Evolutionary conservation across 2,888 invertebrate genomes (phyloP).

Genomic region (Acanthococcus lagerstroemiae): DNA sequence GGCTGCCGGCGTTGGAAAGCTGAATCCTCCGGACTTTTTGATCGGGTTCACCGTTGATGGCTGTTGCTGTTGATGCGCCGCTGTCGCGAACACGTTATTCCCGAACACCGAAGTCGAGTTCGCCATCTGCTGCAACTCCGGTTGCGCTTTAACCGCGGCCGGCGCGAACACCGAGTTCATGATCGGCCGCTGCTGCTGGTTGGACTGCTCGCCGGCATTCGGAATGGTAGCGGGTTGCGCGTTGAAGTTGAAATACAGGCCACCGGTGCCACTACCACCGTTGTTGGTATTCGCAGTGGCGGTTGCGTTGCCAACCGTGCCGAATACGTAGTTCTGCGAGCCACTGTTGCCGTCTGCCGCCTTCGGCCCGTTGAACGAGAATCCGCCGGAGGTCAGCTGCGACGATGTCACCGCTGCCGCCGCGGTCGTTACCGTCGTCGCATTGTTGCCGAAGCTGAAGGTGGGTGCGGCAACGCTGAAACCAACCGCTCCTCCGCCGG

Average conservation of each 20-base stretch:
- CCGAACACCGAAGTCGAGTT: neutral
- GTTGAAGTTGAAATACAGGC: no score
- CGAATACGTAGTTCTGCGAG: slow-evolving; percentile 8
- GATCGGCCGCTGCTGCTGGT: neutral
- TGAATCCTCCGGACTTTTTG: slow-evolving; percentile 19
- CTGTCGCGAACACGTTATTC: slow-evolving; percentile 1
- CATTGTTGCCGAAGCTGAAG: neutral
- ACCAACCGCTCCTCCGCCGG: no score
- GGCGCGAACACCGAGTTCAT: neutral
- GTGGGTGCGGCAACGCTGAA: neutral
- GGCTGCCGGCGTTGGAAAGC: neutral
- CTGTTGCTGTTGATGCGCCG: neutral
- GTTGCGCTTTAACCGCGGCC: neutral
- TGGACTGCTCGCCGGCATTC: neutral
- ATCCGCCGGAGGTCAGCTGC: neutral
- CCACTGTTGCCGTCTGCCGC: slow-evolving; percentile 3
- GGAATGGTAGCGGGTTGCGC: neutral
- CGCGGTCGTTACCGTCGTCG: neutral
- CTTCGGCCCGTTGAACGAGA: slow-evolving; percentile 18
- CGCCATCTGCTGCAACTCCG: neutral
- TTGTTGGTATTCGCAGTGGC: neutral
- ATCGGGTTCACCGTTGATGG: neutral
- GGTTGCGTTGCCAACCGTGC: neutral
- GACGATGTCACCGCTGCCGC: neutral
- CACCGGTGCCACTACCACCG: no score